Conservation (phyloP, 2,113 vertebrate species). For the Aspiorhynchus laticeps region DNA sequence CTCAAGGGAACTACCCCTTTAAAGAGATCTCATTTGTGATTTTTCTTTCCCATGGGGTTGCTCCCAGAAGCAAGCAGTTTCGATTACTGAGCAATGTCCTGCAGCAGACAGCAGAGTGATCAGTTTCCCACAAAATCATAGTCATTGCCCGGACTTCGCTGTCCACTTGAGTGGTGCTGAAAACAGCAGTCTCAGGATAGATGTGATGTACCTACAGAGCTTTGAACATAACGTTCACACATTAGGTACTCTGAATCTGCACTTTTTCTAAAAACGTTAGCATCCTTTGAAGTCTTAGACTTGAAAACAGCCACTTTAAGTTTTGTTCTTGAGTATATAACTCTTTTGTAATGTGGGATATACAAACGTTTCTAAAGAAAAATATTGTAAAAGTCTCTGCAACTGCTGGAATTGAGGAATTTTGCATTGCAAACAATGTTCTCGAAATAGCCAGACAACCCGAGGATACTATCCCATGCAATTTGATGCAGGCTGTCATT, state of each 20-base stretch:
- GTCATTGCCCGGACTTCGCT: neutral
- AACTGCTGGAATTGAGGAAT: neutral
- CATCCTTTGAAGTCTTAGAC: neutral
- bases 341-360: no score
- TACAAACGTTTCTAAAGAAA: no score
- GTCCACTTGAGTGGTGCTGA: neutral
- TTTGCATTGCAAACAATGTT: neutral
- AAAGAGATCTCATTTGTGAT: neutral
- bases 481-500: conserved; percentile 18
- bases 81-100: neutral
- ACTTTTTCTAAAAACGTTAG: neutral
- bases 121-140: neutral
- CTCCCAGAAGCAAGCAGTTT: neutral
- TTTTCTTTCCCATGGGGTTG: neutral
- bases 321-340: neutral
- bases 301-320: neutral
- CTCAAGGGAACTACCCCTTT: neutral
- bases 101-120: neutral
- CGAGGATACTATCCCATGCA: neutral
- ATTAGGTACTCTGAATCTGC: neutral
- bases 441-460: neutral
- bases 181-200: neutral
- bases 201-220: neutral
- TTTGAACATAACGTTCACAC: neutral
- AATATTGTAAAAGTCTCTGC: neutral